phyloP scores from a whole-genome alignment of 2,888 invertebrate species.

The Trichopoda pennipes region DNA sequence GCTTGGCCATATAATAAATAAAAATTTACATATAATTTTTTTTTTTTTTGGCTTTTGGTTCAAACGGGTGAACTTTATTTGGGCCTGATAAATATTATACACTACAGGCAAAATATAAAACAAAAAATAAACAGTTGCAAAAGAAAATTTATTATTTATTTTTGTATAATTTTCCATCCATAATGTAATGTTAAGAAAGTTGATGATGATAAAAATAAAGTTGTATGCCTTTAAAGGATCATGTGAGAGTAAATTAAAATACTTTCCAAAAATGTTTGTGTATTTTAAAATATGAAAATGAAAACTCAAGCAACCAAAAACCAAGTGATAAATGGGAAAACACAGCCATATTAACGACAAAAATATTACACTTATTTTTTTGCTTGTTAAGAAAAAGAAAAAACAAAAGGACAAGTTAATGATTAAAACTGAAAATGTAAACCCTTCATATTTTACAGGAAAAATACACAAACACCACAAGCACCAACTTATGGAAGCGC shows the following conservation, averaged over 20 bases:
- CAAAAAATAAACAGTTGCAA: slow-evolving; percentile 8
- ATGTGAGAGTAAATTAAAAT: background rate
- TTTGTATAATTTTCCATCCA: slow-evolving; percentile 29
- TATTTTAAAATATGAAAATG: slow-evolving; percentile 6
- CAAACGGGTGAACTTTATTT: slow-evolving; percentile 13
- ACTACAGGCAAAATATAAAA: slow-evolving; percentile 21
- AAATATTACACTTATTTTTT: slow-evolving; percentile 10
- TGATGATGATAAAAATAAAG: slow-evolving; percentile 51
- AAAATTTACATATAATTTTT: slow-evolving; percentile 57
- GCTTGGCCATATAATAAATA: slow-evolving; percentile 42
- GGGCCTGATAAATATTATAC: slow-evolving; percentile 40
- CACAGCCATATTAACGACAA: slow-evolving; percentile 44
- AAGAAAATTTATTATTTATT: slow-evolving; percentile 31
- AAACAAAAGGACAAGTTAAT: slow-evolving; percentile 14
- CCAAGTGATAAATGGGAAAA: slow-evolving; percentile 51
- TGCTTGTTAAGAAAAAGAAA: slow-evolving; percentile 5
- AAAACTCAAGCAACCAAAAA: slow-evolving; percentile 37
- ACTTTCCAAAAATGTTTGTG: background rate
- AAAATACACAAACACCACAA: no score
- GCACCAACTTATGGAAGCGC: no score
- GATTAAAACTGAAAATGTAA: background rate
- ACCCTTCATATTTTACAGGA: no score
- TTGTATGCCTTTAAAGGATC: slow-evolving; percentile 51
- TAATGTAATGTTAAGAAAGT: slow-evolving; percentile 32
- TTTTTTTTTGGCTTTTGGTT: background rate